These are phyloP conservation scores for Bettongia penicillata DNA, from an alignment of 2,113 vertebrate genomes.

Conservation along the genomic window DNA sequence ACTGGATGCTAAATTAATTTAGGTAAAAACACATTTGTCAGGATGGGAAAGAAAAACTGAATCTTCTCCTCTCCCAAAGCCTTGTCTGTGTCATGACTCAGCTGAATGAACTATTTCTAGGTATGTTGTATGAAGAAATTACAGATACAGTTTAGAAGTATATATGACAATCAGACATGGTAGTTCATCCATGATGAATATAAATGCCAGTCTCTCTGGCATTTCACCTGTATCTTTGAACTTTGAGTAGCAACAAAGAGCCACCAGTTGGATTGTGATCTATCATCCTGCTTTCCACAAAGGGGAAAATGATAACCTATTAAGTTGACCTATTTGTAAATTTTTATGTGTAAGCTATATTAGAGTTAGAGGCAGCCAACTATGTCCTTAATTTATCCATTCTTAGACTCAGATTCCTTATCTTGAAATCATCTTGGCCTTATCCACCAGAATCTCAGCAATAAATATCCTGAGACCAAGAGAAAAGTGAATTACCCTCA, in stretches of 20 bases:
- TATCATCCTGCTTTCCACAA: neutral
- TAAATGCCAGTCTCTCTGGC: neutral
- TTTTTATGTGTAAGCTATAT: neutral
- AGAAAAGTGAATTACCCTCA: neutral
- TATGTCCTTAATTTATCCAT: neutral
- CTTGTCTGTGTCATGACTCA: neutral
- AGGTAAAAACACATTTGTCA: neutral
- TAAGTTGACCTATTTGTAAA: too few species aligned
- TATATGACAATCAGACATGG: neutral
- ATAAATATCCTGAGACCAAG: neutral
- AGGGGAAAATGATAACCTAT: neutral
- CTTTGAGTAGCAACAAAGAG: neutral
- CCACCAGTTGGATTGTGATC: neutral
- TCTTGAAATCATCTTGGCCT: neutral
- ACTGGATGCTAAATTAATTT: conserved; percentile 2
- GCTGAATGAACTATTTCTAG: neutral
- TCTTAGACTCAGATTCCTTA: neutral
- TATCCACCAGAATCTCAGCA: too few species aligned
- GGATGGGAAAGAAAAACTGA: neutral
- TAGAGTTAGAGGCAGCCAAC: neutral
- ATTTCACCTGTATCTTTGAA: neutral
- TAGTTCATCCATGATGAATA: neutral
- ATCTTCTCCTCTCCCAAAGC: neutral
- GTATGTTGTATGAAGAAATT: neutral
- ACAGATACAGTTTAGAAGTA: too few species aligned